Base-by-base conservation (phyloP, 2,797 vertebrate species). In the Clarias laeviceps region DNA sequence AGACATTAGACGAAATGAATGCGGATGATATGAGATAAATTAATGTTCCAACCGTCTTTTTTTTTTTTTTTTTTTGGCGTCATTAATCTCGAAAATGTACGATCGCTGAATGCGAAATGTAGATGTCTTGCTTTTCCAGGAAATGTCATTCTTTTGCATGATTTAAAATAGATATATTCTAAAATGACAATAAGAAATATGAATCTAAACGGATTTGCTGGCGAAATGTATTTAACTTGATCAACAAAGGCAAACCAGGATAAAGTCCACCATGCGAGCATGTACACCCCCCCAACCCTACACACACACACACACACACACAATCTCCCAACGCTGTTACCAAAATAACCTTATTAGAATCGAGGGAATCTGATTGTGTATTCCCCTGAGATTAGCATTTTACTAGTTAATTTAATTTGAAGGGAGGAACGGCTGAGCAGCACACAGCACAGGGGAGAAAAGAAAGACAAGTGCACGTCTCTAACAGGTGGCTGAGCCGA, bases 401-500 rank as follows among this genome's bases (percentile, higher is more conserved):
- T 90, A 81, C 87, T 93, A 92, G 93, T 94, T 95, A 94, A 95
- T 93, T 93, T 91, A 93, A 94, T 93, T 93, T 88, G 77, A 69
- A 86, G 88, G 88, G 87, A 76, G 68, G 91, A 92, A 91, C 50
- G 59, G 73, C 76, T 66, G 76, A 84, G 85, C 88, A 91, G 90
- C 90, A 18, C 80, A 92, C 92, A 91, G 83, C 89, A 89, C 91
- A 62, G 57, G n/a, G 45, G 81, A 90, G 84, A 88, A 87, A 87
- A 87, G 84, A 87, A 86, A 85, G 79, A 86, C 82, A 87, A 93
- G 92, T 88, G 89, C 89, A 85, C 82, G 87, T 89, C 92, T 93
- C 92, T 97, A 98, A 97, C 97, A 98, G 96, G 96, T 97, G 95
- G 96, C 96, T 95, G 92, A 94, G 92, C 93, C 93, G 95, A 95